Base-by-base conservation (phyloP, 2,113 vertebrate species). In the Prietella phreatophila region DNA sequence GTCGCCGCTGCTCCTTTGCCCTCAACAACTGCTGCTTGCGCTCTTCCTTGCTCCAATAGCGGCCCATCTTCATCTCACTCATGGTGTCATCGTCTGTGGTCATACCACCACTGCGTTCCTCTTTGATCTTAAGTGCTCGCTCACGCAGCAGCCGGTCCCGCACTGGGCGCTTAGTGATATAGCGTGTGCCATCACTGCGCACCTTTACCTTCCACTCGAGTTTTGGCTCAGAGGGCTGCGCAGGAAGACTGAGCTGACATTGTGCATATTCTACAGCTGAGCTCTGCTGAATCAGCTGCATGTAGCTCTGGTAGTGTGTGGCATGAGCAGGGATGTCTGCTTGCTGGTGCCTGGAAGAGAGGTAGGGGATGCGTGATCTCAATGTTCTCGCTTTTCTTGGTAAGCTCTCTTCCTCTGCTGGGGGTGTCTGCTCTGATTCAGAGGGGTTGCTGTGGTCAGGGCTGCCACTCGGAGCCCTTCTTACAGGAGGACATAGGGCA, bases 181-280 rank as follows among this genome's bases (percentile, higher is more conserved):
- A 99, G 55, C 98, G 95, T 0, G 97, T 98, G 84, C 98, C 98
- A 5, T 99, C 98, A 19, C 97, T 97, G 88, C 98, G 94, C 80
- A 99, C 95, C 93, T 99, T 99, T 85, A 99, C 98, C 94, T 99
- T 99, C 98, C 98, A 99, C 88, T 99, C 98, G 96, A 98, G 97
- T 94, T 96, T 97, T 92, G 97, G 96, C 92, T 98, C 97, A 0
- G 87, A 86, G 10, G 88, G 88, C 15, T 13, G 80, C 94, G 96
- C 97, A 90, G 97, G 96, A 84, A 99, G 92, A 87, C 97, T 98
- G 89, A 99, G 96, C 93, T 98, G 97, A 90, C 98, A 98, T 92
- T 98, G 97, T 30, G 97, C 96, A 0, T 97, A 99, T 90, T 99
- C 98, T n/a, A 99, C 96, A 0, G 97, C 97, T 0, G 98, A 97